These are phyloP conservation scores for Poeciliopsis paucimaculata DNA, from an alignment of 2,797 vertebrate species.

Conservation along the genomic window DNA sequence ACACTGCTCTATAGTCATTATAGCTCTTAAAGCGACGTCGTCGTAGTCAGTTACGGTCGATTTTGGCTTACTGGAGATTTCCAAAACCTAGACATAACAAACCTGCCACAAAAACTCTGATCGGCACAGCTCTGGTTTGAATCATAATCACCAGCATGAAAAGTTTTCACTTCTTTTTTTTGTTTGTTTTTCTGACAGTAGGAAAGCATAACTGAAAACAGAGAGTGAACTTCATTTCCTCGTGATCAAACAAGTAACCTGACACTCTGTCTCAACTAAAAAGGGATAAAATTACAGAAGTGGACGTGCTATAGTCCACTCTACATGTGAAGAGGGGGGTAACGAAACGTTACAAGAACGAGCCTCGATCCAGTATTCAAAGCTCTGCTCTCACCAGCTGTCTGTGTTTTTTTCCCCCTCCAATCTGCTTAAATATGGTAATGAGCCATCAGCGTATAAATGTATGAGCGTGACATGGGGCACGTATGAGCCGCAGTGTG, in stretches of 20 bases:
- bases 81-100: not conserved
- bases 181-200: not conserved
- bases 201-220: not conserved
- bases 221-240: not conserved
- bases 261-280: not conserved
- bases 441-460: slow-evolving; percentile 27
- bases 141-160: not conserved
- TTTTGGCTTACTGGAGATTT: not conserved
- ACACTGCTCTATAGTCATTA: not conserved
- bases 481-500: slow-evolving; percentile 11
- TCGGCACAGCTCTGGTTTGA: not conserved
- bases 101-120: not conserved
- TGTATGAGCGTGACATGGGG: slow-evolving; percentile 17
- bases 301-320: slow-evolving; percentile 30
- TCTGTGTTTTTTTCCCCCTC: slow-evolving; percentile 48
- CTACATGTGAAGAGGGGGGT: slow-evolving; percentile 1
- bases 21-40: not conserved
- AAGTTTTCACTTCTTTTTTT: not conserved
- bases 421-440: slow-evolving; percentile 49
- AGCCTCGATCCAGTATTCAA: slow-evolving; percentile 35
- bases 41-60: not conserved
- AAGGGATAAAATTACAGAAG: not conserved
- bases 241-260: not conserved
- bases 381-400: slow-evolving; percentile 49
- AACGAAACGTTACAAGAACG: slow-evolving; percentile 44